phyloP scores from a whole-genome alignment of 1,140 invertebrate genomes.

The Nasonia vitripennis region DNA sequence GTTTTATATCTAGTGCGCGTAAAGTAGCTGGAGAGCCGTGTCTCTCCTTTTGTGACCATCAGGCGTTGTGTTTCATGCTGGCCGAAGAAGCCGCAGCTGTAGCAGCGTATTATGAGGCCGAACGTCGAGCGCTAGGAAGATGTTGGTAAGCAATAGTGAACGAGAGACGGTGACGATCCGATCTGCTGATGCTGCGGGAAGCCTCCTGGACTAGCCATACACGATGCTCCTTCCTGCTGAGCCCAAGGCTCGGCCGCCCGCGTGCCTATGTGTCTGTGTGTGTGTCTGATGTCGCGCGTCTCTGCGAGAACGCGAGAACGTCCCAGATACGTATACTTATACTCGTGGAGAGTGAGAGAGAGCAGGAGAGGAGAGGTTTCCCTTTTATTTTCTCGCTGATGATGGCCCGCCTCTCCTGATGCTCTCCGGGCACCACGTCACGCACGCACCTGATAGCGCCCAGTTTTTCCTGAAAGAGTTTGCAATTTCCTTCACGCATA shows the following conservation, averaged over 20 bases:
- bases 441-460: slow-evolving; percentile 5
- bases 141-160: slow-evolving; percentile 50
- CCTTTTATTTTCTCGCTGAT: slow-evolving; percentile 4
- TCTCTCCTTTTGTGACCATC: neutral
- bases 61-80: slow-evolving; percentile 29
- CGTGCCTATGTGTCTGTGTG: slow-evolving; percentile 29
- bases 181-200: slow-evolving; percentile 18
- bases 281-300: slow-evolving; percentile 5
- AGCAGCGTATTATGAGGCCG: slow-evolving; percentile 31
- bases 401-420: slow-evolving; percentile 6
- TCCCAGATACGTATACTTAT: slow-evolving; percentile 21
- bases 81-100: slow-evolving; percentile 5
- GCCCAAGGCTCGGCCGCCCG: slow-evolving; percentile 16
- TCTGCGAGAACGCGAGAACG: slow-evolving; percentile 19
- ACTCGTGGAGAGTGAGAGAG: neutral
- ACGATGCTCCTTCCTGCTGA: slow-evolving; percentile 26
- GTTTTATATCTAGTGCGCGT: slow-evolving; percentile 8
- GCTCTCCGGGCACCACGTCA: neutral
- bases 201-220: neutral
- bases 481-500: slow-evolving; percentile 15
- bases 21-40: neutral
- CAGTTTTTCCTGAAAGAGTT: slow-evolving; percentile 33
- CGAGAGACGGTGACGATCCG: neutral
- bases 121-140: slow-evolving; percentile 44
- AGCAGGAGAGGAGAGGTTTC: slow-evolving; percentile 1